Evolutionary conservation across 2,113 vertebrate species (phyloP).

Genomic region (Gallinago paraguaiae): DNA sequence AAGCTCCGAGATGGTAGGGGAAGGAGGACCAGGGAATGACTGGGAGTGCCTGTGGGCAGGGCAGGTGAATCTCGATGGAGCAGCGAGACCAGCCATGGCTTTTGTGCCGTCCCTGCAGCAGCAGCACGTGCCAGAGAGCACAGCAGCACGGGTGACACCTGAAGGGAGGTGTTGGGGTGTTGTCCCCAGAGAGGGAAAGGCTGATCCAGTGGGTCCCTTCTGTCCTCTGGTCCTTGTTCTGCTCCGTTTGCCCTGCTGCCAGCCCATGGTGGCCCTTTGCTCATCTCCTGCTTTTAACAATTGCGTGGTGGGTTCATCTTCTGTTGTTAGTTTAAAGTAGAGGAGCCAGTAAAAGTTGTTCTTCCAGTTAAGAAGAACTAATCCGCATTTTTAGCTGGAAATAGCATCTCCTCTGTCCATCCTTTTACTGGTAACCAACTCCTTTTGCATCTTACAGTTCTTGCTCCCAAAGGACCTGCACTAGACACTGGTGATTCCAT

Average conservation of each 20-base stretch:
- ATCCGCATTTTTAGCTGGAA: background rate
- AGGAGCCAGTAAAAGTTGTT: background rate
- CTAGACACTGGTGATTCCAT: background rate
- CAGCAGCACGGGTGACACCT: background rate
- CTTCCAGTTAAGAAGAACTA: background rate
- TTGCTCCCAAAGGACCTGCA: background rate
- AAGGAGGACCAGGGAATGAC: background rate
- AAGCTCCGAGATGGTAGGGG: background rate
- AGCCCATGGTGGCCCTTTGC: background rate
- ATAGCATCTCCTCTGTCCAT: background rate
- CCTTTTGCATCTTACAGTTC: background rate
- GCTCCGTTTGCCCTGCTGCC: background rate
- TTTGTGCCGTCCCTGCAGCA: background rate
- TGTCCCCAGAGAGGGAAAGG: background rate
- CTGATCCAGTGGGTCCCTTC: background rate
- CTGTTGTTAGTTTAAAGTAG: background rate
- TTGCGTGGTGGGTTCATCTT: background rate
- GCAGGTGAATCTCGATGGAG: background rate
- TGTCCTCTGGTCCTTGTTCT: background rate
- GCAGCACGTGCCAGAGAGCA: accelerated
- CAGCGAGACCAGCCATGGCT: background rate
- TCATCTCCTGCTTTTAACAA: background rate
- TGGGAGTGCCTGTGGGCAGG: background rate
- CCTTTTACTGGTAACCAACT: background rate
- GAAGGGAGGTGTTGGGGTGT: too few relatives aligned